A percentile compares a stretch with the other conserved stretches of the same genome.
phyloP scores from a whole-genome alignment of 2,113 vertebrate species.

The Chauna torquata region DNA sequence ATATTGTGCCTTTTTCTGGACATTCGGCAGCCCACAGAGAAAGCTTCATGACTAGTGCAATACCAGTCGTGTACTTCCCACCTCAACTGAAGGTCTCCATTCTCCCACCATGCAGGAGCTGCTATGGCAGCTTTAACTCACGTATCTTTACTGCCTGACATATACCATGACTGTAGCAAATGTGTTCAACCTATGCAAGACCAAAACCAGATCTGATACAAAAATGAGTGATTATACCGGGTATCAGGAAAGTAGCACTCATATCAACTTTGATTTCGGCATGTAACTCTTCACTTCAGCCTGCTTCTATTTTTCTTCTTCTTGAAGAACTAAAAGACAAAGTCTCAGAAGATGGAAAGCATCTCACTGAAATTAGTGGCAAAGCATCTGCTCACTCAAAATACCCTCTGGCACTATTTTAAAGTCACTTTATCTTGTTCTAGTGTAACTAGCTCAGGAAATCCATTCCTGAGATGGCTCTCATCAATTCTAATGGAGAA shows the following conservation, averaged over 20 bases:
- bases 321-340: neutral
- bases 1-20: neutral
- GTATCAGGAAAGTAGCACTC: neutral
- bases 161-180: neutral
- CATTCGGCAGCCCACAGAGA: neutral
- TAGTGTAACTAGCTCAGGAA: neutral
- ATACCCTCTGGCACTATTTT: neutral
- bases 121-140: neutral
- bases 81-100: neutral
- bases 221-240: neutral
- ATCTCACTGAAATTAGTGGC: neutral
- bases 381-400: neutral
- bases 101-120: neutral
- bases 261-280: neutral
- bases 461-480: neutral
- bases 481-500: neutral
- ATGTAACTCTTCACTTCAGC: neutral
- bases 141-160: rapidly evolving
- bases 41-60: neutral
- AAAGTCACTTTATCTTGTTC: neutral
- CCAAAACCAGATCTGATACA: neutral
- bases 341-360: slow-evolving; percentile 1
- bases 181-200: neutral
- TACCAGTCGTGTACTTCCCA: rapidly evolving
- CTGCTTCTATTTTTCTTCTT: slow-evolving; percentile 15